Evolutionary conservation across 2,888 invertebrate genomes (phyloP).

Genomic region (Ophonus ardosiacus): DNA sequence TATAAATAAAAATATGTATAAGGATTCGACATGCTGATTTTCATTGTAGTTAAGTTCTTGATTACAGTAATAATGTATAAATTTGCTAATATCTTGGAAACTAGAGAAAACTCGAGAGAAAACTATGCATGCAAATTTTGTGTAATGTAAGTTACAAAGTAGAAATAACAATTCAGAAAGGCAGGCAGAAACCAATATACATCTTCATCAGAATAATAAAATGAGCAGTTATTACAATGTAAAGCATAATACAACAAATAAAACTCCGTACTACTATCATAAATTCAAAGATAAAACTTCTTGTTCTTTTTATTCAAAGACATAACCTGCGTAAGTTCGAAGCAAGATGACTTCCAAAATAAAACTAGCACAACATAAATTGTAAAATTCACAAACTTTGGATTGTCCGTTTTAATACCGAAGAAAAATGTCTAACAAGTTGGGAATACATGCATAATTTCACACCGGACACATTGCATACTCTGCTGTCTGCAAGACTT

Average conservation of each 20-base stretch:
- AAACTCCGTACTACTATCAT: background rate
- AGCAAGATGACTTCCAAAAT: slow-evolving; percentile 30
- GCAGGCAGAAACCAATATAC: background rate
- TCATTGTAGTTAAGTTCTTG: too few relatives aligned
- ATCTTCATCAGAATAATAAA: slow-evolving; percentile 36
- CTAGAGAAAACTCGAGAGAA: background rate
- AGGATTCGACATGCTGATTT: too few relatives aligned
- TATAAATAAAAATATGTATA: too few relatives aligned
- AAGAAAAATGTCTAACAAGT: slow-evolving; percentile 49
- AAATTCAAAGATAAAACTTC: slow-evolving; percentile 35
- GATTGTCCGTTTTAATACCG: slow-evolving; percentile 51
- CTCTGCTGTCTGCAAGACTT: slow-evolving; percentile 11
- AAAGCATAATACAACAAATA: slow-evolving; percentile 27
- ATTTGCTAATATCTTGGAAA: too few relatives aligned
- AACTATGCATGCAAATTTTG: background rate
- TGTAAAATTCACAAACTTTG: slow-evolving; percentile 56
- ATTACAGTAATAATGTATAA: too few relatives aligned
- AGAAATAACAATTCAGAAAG: background rate
- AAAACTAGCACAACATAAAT: slow-evolving; percentile 40
- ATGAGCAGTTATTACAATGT: slow-evolving; percentile 30
- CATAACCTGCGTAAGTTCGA: slow-evolving; percentile 30
- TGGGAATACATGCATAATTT: slow-evolving; percentile 39
- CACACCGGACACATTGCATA: slow-evolving; percentile 1
- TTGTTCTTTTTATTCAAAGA: slow-evolving; percentile 19
- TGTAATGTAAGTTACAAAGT: background rate